Percentiles rank a stretch among this genome's conserved stretches.
phyloP scores from a whole-genome alignment of 2,113 vertebrate genomes.

The Python bivittatus region DNA sequence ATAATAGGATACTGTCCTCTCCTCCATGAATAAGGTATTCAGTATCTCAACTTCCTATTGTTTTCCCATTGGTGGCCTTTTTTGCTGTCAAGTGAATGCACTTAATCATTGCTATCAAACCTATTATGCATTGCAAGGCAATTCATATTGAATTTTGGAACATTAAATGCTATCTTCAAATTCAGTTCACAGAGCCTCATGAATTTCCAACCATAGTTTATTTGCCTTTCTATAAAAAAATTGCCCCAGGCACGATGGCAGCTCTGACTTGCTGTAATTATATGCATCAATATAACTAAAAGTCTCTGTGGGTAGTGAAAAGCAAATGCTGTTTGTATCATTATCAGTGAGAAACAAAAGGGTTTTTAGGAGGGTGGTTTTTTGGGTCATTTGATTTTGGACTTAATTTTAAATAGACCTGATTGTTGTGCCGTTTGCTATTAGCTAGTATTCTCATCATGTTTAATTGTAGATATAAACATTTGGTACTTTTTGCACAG shows the following conservation, averaged over 20 bases:
- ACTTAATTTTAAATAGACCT: background rate
- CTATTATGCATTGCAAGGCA: background rate
- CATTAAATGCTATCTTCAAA: constrained; percentile 14
- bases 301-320: background rate
- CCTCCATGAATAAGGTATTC: background rate
- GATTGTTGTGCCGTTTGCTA: background rate
- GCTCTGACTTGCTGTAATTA: background rate
- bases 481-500: background rate
- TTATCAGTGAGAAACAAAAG: background rate
- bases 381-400: constrained; percentile 1
- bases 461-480: background rate
- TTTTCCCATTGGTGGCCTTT: background rate
- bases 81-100: constrained; percentile 2
- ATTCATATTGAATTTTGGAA: background rate
- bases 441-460: background rate
- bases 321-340: background rate
- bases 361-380: background rate
- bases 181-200: constrained; percentile 1
- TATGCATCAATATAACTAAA: background rate
- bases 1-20: background rate
- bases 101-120: background rate
- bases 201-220: background rate
- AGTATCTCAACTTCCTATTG: background rate
- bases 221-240: background rate
- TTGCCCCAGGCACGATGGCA: background rate